These are phyloP conservation scores for Hypotaenidia okinawae DNA, from an alignment of 2,797 vertebrate species.

Conservation along the genomic window DNA sequence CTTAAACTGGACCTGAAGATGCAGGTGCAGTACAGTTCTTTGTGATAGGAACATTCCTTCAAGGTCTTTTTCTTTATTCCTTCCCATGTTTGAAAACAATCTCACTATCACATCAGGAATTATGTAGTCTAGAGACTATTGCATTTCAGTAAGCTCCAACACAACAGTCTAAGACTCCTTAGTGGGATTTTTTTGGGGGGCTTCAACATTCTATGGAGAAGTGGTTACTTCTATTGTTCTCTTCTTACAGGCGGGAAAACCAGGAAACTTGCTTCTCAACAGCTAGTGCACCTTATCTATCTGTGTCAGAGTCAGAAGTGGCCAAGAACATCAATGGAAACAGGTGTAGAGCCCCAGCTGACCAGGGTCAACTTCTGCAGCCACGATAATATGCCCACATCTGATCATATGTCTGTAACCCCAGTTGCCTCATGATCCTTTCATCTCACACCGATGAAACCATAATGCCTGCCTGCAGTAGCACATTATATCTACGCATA, in stretches of 20 bases:
- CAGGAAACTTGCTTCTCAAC: not conserved
- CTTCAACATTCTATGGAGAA: not conserved
- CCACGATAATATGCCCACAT: not conserved
- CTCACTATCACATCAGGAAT: not conserved
- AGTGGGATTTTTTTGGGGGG: not conserved
- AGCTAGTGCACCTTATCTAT: not conserved
- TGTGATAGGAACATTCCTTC: not conserved
- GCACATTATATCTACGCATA: not conserved
- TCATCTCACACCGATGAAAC: not conserved
- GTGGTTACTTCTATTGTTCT: not conserved
- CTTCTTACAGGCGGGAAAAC: conserved; percentile 10
- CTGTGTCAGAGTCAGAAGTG: not conserved
- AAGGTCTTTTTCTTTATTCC: not conserved
- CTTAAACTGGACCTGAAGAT: not conserved
- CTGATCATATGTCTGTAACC: not conserved
- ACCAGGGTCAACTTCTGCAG: not conserved
- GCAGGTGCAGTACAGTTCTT: not conserved
- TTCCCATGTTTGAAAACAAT: not conserved
- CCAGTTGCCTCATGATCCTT: not conserved
- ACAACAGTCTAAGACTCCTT: not conserved
- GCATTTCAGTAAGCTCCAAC: not conserved
- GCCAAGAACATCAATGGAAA: not conserved
- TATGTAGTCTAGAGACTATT: not conserved
- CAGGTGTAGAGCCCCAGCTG: not conserved
- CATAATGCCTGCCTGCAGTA: not conserved